Percentiles rank a stretch among this genome's conserved stretches.
phyloP scores from a whole-genome alignment of 2,888 invertebrate species.

The Gerosis bhagava region DNA sequence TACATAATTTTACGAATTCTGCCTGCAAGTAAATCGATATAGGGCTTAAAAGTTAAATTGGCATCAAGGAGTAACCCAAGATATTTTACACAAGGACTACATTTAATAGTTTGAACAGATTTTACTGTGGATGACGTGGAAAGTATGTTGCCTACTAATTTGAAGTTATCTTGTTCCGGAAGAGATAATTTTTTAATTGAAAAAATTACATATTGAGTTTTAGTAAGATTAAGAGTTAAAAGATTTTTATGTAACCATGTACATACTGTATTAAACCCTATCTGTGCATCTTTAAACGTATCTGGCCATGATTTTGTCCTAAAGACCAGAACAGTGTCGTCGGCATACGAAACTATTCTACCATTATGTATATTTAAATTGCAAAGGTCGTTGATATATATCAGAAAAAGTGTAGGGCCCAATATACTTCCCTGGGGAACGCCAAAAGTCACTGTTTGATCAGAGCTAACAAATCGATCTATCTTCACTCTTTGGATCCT shows the following conservation, averaged over 20 bases:
- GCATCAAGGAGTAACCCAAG: not conserved
- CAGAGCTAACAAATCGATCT: not conserved
- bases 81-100: not conserved
- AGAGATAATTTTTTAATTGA: not conserved
- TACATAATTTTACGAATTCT: too few relatives aligned
- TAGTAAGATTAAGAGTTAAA: slow-evolving; percentile 1
- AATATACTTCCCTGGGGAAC: slow-evolving; percentile 3
- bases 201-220: not conserved
- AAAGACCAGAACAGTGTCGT: too few relatives aligned
- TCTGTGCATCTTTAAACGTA: not conserved
- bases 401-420: slow-evolving; percentile 1
- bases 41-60: too few relatives aligned
- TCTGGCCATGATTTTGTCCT: too few relatives aligned
- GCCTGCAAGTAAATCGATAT: too few relatives aligned
- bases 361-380: not conserved
- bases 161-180: not conserved
- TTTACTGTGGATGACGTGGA: not conserved
- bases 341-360: slow-evolving; percentile 7
- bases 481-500: not conserved
- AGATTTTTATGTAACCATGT: not conserved
- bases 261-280: not conserved
- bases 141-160: not conserved
- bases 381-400: slow-evolving; percentile 5
- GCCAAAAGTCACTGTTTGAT: not conserved
- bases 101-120: not conserved